Evolutionary conservation across 1,140 invertebrate species (phyloP).

Genomic region (Conus ventricosus): DNA sequence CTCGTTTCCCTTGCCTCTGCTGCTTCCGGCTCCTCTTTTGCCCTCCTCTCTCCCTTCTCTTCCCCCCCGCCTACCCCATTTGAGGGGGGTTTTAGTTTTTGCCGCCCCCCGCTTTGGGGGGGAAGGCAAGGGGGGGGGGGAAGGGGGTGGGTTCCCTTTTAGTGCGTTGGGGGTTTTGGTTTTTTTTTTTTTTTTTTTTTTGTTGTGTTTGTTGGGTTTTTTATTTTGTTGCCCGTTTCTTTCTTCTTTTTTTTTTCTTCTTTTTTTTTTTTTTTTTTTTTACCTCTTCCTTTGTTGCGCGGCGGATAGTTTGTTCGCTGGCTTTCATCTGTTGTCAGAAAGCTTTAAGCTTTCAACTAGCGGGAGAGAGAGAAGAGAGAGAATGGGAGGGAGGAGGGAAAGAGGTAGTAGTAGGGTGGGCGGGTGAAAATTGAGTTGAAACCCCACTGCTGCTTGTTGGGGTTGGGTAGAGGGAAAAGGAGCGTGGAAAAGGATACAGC

Average conservation of each 20-base stretch:
- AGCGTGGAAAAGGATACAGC: not conserved
- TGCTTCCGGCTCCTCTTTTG: no score
- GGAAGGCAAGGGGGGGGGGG: not conserved
- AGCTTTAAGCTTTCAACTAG: not conserved
- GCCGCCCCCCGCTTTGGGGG: no score
- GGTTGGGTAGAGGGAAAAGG: not conserved
- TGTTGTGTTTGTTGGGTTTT: conserved; percentile 23
- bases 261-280: not conserved
- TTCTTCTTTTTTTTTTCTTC: not conserved
- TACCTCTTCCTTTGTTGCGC: conserved; percentile 24
- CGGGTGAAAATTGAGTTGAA: no score
- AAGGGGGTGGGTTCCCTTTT: conserved; percentile 17
- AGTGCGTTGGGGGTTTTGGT: not conserved
- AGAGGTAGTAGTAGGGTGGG: not conserved
- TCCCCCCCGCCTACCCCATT: no score
- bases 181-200: not conserved
- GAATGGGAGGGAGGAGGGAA: not conserved
- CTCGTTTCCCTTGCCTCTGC: no score
- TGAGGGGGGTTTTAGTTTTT: no score
- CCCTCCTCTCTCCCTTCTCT: no score
- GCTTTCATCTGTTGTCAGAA: conserved; percentile 34
- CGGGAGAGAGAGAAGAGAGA: not conserved
- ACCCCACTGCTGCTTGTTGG: not conserved
- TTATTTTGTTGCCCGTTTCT: not conserved
- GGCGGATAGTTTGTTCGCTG: conserved; percentile 23